Percentiles rank a stretch among this genome's conserved stretches.
Conservation (phyloP, 2,888 invertebrate genomes). For the Portevinia maculata region DNA sequence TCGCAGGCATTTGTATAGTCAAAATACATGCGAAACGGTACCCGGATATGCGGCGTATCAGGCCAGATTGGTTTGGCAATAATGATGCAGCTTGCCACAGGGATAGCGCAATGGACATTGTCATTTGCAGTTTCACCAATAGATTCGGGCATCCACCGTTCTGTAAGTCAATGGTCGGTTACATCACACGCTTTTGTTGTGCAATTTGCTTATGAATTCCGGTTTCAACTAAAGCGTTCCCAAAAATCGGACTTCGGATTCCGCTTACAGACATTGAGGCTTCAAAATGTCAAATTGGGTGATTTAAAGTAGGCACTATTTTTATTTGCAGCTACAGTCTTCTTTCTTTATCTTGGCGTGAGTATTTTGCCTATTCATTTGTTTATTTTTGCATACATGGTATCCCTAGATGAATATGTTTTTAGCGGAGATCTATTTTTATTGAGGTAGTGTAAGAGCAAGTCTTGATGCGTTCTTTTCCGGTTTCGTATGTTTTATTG, state of each 20-base stretch:
- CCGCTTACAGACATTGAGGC: not conserved
- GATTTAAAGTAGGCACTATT: not conserved
- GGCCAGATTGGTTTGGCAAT: constrained; percentile 5
- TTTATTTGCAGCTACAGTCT: no score
- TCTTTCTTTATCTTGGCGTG: no score
- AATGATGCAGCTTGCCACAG: constrained; percentile 26
- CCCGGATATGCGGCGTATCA: not conserved
- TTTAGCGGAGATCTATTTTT: no score
- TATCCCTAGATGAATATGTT: no score
- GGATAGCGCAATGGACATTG: constrained; percentile 36
- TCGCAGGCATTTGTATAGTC: constrained; percentile 51
- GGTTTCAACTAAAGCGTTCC: constrained; percentile 4
- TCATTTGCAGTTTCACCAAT: constrained; percentile 46
- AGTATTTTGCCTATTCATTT: no score
- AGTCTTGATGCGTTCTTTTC: no score
- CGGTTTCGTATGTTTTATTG: no score
- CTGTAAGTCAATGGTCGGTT: constrained; percentile 31
- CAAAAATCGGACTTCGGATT: not conserved
- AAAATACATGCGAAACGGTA: not conserved
- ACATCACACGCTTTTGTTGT: constrained; percentile 28
- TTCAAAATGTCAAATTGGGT: not conserved
- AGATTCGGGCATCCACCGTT: constrained; percentile 7
- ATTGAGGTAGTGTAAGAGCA: no score
- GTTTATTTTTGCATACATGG: no score
- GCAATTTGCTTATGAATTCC: constrained; percentile 40